Evolutionary conservation across 2,113 vertebrate species (phyloP).

Genomic region (Ictalurus furcatus): DNA sequence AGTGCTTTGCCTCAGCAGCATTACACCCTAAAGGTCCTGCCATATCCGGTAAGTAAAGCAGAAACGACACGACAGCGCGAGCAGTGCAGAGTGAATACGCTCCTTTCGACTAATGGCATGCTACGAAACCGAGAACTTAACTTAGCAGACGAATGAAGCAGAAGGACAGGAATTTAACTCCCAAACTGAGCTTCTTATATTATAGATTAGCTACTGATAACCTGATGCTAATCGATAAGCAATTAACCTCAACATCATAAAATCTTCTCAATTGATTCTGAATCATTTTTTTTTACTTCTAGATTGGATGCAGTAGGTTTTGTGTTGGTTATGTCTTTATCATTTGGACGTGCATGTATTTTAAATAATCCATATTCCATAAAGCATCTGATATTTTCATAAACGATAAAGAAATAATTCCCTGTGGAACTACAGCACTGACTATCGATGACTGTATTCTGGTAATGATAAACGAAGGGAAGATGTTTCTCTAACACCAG

Average conservation of each 20-base stretch:
- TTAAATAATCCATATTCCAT: neutral
- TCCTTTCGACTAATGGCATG: neutral
- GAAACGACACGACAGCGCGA: neutral
- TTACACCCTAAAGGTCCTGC: conserved; percentile 36
- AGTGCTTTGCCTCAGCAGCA: neutral
- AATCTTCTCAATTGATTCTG: neutral
- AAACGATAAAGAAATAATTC: neutral
- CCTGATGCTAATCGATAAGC: neutral
- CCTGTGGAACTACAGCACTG: neutral
- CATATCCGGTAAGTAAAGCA: neutral
- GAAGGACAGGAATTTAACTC: neutral
- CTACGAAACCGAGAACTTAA: neutral
- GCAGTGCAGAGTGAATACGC: neutral
- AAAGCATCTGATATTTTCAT: neutral
- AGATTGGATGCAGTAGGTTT: neutral
- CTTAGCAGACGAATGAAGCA: neutral
- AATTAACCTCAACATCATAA: too few species aligned
- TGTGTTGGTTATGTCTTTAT: too few species aligned
- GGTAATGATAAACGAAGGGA: neutral
- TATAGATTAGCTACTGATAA: neutral
- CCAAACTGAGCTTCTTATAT: neutral
- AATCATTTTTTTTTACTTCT: neutral
- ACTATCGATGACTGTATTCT: neutral
- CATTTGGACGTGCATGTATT: neutral
- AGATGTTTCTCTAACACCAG: conserved; percentile 12